Evolutionary conservation across 2,888 invertebrate species (phyloP), one percentile per base, ranked within the genome.

Genomic region (Ptychoptera albimana): DNA sequence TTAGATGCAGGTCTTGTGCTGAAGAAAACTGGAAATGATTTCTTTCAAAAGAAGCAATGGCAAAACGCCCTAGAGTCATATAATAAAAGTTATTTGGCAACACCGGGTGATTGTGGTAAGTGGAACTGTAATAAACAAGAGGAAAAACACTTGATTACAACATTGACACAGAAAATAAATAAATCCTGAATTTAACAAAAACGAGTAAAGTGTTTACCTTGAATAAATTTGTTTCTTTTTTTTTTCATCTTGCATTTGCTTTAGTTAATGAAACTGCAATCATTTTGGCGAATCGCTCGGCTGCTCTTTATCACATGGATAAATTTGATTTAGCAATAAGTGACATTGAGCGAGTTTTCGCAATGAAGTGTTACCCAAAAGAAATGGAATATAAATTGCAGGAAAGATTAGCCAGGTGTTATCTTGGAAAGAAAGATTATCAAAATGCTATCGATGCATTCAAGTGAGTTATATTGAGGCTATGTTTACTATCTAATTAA

Each of bases 241-340:
- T 30, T 46, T 44, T 10, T 13, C 45, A 43, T 41, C 7, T 23
- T 23, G 23, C 46, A 52, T 45, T 29, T 43, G 51, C 56, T 55
- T 42, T 57, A 79, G 78, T 63, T 47, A 65, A 68, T 51, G 77
- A 83, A 44, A 60, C 80, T 4, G 70, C 82, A 0, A 74, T 86
- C 36, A 68, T 82, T 6, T 67, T 81, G 51, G 86, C 84, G 1
- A 89, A 88, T 60, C 74, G 88, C 9, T 87, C 88, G 30, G 88
- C 88, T 1, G 74, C 81, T 0, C 68, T 85, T 34, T 82, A 80
- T 55, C 82, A 85, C 55, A 60, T 85, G 58, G 68, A 77, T 48
- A 73, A 75, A 50, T 77, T 73, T 56, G 73, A 79, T 49, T 70
- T 76, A 39, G 73, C 81, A 0, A 58, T 89, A 35, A 67, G 72